Percentiles rank a stretch among this genome's conserved stretches.
Evolutionary conservation across 2,113 vertebrate genomes (phyloP).

Genomic region (Notothenia coriiceps): DNA sequence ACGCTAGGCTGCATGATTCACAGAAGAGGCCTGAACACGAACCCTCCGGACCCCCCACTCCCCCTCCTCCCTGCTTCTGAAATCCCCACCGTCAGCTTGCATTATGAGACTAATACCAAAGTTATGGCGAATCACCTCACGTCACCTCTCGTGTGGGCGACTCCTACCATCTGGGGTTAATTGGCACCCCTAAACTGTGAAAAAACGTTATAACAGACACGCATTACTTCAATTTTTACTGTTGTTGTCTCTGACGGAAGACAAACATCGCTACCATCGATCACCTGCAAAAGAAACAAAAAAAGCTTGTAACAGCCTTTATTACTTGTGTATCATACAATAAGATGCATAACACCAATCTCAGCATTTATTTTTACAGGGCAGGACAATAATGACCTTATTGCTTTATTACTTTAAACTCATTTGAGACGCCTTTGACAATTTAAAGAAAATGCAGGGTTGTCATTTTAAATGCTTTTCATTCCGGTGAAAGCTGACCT

Average conservation of each 20-base stretch:
- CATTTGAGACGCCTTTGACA: not conserved
- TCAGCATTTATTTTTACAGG: not conserved
- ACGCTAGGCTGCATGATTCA: conserved; percentile 77
- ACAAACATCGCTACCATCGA: conserved; percentile 20
- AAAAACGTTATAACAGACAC: conserved; percentile 27
- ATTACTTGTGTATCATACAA: not conserved
- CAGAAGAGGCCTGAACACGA: conserved; percentile 57
- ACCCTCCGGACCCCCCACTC: conserved; percentile 29
- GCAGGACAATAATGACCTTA: not conserved
- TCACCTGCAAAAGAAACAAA: not conserved
- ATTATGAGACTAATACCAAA: conserved; percentile 47
- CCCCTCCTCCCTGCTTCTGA: conserved; percentile 46
- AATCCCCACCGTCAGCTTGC: conserved; percentile 56
- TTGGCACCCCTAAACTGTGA: conserved; percentile 18
- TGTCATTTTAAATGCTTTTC: not conserved
- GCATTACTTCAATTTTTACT: not conserved
- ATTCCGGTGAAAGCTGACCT: conserved; percentile 14
- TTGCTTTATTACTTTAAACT: not conserved
- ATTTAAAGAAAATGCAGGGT: not conserved
- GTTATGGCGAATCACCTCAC: conserved; percentile 58
- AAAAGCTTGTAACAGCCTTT: not conserved
- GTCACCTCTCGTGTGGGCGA: conserved; percentile 45
- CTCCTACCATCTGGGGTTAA: conserved; percentile 54
- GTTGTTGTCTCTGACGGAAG: conserved; percentile 21
- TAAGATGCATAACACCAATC: not conserved